Evolutionary conservation across 2,888 invertebrate genomes (phyloP), one percentile per base, ranked within the genome.

Genomic region (Heliconius aoede): DNA sequence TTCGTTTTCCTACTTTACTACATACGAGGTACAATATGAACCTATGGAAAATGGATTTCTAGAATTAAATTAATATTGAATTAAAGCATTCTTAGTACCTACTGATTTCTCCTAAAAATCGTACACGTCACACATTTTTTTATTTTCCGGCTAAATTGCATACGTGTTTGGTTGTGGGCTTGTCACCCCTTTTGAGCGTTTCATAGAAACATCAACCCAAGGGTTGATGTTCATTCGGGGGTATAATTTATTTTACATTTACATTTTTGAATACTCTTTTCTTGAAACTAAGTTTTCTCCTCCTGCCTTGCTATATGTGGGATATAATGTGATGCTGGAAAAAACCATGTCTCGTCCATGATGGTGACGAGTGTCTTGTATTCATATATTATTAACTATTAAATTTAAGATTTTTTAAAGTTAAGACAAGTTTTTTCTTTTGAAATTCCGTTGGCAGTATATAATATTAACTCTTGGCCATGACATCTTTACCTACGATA

Each of bases 391-490:
- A 32, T 11, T 62, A n/a, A 51, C 51, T n/a, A n/a, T n/a, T n/a
- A n/a, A n/a, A n/a, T n/a, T n/a, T n/a, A n/a, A n/a, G 9, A 8
- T 21, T 40, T 40, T 15, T 40, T 65, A 11, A 13, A n/a, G 7
- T 15, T 40, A 40, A 36, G 24, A 40, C 40, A 26, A 5, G 24
- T 21, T 65, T 36, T 21, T 67, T 15, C 26, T 26, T 8, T 40
- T 30, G n/a, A 68, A 51, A n/a, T 11, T n/a, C n/a, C 21, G 28
- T 30, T 69, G n/a, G 8, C 55, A 55, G 15, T 55, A 32, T 24
- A 55, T 69, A 55, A 69, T 69, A n/a, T 18, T 69, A 32, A 15
- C 7, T 55, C 30, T 24, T 72, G 76, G n/a, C 72, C 76, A 58
- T 60, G 67, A 69, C 69, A 69, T 55, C 69, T 32, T 69, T 69